Conservation (phyloP, 2,797 vertebrate species). For the Phoeniculus purpureus region DNA sequence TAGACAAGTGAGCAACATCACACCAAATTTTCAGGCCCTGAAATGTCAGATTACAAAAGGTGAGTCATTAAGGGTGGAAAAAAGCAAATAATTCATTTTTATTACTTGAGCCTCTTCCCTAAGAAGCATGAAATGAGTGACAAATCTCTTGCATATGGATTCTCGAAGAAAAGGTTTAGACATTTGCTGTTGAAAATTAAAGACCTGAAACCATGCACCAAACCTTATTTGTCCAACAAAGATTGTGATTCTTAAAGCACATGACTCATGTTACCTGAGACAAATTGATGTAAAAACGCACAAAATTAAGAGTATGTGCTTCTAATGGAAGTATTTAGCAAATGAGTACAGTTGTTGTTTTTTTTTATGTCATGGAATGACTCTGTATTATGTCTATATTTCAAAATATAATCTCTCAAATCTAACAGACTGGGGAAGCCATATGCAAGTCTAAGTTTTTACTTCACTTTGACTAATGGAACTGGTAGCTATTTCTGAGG, state of each 20-base stretch:
- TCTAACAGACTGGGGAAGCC: background rate
- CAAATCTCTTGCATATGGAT: background rate
- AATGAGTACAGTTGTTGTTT: too few species aligned
- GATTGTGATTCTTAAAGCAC: background rate
- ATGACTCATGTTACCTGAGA: background rate
- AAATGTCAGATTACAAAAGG: background rate
- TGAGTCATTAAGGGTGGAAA: background rate
- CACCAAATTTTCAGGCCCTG: background rate
- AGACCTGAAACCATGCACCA: background rate
- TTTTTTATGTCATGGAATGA: background rate
- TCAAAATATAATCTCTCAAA: background rate
- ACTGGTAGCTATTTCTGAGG: background rate
- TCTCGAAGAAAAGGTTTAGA: background rate
- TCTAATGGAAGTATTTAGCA: background rate
- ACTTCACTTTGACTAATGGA: background rate
- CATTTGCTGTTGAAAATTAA: background rate
- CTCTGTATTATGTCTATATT: background rate
- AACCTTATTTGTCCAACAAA: background rate
- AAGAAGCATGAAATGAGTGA: background rate
- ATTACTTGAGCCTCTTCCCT: background rate
- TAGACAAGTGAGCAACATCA: background rate
- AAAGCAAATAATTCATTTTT: background rate
- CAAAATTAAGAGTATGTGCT: accelerated
- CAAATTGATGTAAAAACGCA: background rate
- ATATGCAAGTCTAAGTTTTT: background rate